Conservation (phyloP, 2,888 invertebrate species). For the Nesidiocoris tenuis region DNA sequence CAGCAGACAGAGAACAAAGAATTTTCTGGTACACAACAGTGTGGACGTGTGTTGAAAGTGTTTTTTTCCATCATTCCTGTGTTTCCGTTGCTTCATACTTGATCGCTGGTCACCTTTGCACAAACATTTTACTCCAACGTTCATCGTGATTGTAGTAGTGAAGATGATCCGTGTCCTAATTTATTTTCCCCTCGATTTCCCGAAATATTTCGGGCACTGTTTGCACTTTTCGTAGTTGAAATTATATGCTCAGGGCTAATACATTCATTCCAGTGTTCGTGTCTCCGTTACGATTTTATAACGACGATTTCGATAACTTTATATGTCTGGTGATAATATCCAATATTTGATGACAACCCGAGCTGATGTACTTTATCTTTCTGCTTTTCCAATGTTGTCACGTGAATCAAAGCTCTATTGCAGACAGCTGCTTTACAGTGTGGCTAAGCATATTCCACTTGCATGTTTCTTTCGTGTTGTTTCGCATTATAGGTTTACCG, state of each 20-base stretch:
- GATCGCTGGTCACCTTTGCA: neutral
- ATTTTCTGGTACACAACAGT: conserved; percentile 55
- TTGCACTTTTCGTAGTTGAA: neutral
- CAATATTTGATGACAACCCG: no score
- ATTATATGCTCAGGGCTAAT: neutral
- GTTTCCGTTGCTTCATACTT: conserved; percentile 34
- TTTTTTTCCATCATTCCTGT: conserved; percentile 11
- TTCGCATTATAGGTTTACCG: no score
- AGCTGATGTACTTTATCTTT: no score
- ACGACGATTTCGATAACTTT: no score
- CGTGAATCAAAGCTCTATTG: no score
- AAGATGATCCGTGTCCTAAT: neutral
- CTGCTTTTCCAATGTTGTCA: no score
- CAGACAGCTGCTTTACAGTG: no score
- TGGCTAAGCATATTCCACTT: no score
- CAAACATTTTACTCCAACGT: neutral
- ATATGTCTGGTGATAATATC: no score
- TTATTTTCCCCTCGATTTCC: neutral
- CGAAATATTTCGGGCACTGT: neutral
- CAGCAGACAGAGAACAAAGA: conserved; percentile 56
- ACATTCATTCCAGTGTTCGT: no score
- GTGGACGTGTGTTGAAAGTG: conserved; percentile 44
- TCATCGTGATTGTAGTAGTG: neutral
- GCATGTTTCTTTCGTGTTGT: no score
- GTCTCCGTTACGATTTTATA: no score